Evolutionary conservation across 2,797 vertebrate genomes (phyloP).

Genomic region (Sebastes flavidus): DNA sequence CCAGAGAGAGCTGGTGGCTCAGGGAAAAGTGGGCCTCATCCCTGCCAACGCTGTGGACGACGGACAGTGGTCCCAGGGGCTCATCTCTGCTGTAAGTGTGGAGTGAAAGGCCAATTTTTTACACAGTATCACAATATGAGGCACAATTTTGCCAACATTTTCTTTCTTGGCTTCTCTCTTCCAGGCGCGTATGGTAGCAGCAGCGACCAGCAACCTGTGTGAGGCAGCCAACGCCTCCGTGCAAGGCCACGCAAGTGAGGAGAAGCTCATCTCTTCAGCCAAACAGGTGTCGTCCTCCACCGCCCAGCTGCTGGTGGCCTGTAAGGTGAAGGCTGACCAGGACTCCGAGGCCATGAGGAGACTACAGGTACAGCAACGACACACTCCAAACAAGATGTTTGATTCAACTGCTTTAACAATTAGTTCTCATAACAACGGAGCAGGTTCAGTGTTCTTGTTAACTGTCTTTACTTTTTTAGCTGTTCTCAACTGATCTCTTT

Average conservation of each 20-base stretch:
- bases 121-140: neutral
- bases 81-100: constrained; percentile 94
- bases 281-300: constrained; percentile 98
- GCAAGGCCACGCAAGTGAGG: constrained; percentile 96
- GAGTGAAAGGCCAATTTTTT: neutral
- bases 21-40: constrained; percentile 98
- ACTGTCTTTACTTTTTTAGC: neutral
- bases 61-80: constrained; percentile 98
- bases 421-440: neutral
- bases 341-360: constrained; percentile 98
- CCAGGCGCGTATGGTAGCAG: constrained; percentile 97
- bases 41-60: constrained; percentile 96
- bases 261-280: constrained; percentile 98
- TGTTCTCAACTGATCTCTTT: constrained; percentile 1
- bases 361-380: constrained; percentile 88
- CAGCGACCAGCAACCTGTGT: constrained; percentile 96
- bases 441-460: neutral
- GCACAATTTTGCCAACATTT: neutral
- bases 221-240: constrained; percentile 97
- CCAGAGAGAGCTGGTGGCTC: constrained; percentile 96
- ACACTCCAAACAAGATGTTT: neutral
- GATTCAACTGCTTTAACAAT: too few relatives aligned
- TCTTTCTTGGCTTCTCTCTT: neutral
- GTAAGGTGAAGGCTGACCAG: constrained; percentile 97
- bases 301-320: constrained; percentile 95